Evolutionary conservation across 1,140 invertebrate species (phyloP), one percentile per base, ranked within the genome.

Genomic region (Ylistrum balloti): DNA sequence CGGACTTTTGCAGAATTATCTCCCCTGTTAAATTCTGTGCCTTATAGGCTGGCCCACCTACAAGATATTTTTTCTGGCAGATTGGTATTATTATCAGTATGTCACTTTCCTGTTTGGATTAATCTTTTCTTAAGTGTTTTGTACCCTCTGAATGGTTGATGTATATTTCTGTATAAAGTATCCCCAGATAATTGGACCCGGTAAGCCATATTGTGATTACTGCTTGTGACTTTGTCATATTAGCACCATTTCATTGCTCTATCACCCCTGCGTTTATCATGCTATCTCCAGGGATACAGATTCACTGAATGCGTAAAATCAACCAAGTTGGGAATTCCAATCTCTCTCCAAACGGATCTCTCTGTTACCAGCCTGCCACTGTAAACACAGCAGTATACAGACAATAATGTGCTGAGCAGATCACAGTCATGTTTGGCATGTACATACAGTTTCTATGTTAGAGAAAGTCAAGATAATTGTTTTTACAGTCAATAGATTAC

Each of bases 361-460:
- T 74, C 56, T 74, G n/a, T 74, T 74, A 74, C 1, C 5, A 1
- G 56, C 5, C 56, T 74, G 56, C 1, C 28, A 28, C 56, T 74
- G 56, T 74, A 74, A 74, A 74, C 56, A 74, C 56, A 48, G 2
- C 13, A 38, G 35, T 13, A 45, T 45, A 45, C 41, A 45, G 20
- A 45, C 56, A 3, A 17, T 74, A 74, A 74, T n/a, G n/a, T 22
- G 56, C 56, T 28, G 2, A 28, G 22, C 56, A 74, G 56, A 74
- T 74, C 22, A 74, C 56, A 5, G 5, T 74, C 2, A 74, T 28
- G n/a, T n/a, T 28, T 0, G 22, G 20, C 11, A 74, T 0, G 28
- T 74, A 22, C 56, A 74, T 28, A n/a, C 17, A 28, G n/a, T 74
- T 74, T 74, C 56, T 74, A n/a, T 74, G 56, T 74, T 74, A 74